Evolutionary conservation across 2,888 invertebrate genomes (phyloP), one percentile per base, ranked within the genome.

Genomic region (Acronicta aceris): DNA sequence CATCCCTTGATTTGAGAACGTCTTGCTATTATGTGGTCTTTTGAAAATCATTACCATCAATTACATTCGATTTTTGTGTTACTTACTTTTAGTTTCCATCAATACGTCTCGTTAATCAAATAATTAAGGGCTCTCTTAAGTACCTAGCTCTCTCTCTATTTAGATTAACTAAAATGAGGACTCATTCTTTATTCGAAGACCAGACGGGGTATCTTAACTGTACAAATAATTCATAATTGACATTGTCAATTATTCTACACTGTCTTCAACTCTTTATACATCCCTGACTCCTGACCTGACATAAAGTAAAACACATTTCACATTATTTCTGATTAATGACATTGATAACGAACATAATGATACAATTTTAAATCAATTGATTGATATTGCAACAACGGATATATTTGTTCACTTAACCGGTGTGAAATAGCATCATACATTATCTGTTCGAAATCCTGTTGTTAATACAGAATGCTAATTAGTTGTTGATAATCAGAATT

Each of bases 321-420:
- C 60, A 80, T 80, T 79, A 74, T 43, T 59, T 60, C 38, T 79
- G 74, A 79, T 76, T 76, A 70, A 79, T 79, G 65, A 48, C 50
- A 41, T 27, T 58, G 62, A 76, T 70, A 76, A 67, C 60, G 53
- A 65, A 49, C 59, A 56, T 43, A 72, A 71, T 72, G 27, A 65
- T 57, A 60, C 47, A 58, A 53, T 47, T 49, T 51, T 49, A 61
- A 76, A 72, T 49, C 38, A 60, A 63, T 69, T 61, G 55, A 76
- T 79, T 63, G 62, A 65, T 53, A 59, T 38, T 16, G 51, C 30
- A 49, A 70, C 62, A 61, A 76, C 59, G 21, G 12, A 43, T 16
- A 55, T 63, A 55, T 58, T 74, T 64, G 52, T 66, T 64, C 56
- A 38, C 48, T 59, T 50, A 47, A 58, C 53, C 33, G 17, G 58